Conservation (phyloP, 2,113 vertebrate genomes). For the Anarhynchus alexandrinus region DNA sequence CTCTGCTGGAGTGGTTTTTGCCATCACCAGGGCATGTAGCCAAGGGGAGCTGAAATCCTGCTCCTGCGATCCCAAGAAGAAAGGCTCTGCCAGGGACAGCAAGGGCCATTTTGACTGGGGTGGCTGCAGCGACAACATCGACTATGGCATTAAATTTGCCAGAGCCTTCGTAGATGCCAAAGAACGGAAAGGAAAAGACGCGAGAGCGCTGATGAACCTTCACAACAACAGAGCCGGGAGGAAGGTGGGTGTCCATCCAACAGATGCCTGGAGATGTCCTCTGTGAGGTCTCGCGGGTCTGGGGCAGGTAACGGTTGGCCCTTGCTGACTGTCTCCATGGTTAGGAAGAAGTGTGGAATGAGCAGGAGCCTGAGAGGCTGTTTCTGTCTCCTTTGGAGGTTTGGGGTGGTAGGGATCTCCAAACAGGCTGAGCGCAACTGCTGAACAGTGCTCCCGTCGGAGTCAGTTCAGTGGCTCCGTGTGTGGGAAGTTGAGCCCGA, state of each 20-base stretch:
- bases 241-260: constrained; percentile 77
- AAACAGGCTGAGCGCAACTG: not conserved
- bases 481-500: not conserved
- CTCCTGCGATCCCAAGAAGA: constrained; percentile 92
- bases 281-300: not conserved
- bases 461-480: not conserved
- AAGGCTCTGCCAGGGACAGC: constrained; percentile 83
- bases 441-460: not conserved
- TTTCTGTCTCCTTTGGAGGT: not conserved
- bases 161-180: constrained; percentile 91
- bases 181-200: constrained; percentile 88
- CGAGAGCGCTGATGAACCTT: constrained; percentile 90
- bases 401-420: not conserved
- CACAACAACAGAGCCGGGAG: constrained; percentile 95
- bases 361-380: not conserved
- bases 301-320: not conserved
- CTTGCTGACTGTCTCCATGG: not conserved
- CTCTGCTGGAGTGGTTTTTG: constrained; percentile 93
- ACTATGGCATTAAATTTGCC: constrained; percentile 90
- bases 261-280: not conserved
- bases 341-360: not conserved
- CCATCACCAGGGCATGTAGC: constrained; percentile 93
- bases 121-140: constrained; percentile 94
- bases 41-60: constrained; percentile 93
- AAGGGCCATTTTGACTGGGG: constrained; percentile 93